Conservation (phyloP, 1,140 invertebrate genomes). For the Oscheius sp. region DNA sequence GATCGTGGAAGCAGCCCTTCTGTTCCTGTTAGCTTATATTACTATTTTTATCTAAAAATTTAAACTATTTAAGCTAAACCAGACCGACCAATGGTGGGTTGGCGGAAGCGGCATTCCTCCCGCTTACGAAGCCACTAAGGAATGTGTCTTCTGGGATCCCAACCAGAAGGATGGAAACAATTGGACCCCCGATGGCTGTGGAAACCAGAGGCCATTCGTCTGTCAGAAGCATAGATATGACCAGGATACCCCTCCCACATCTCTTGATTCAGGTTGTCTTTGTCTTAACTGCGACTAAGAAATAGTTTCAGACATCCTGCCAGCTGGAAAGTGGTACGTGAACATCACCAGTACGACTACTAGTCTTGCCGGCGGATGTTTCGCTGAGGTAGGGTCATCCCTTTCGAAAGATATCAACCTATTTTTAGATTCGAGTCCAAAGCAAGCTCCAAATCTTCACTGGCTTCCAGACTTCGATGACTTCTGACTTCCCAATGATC, state of each 20-base stretch:
- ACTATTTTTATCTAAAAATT: neutral
- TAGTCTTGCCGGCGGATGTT: neutral
- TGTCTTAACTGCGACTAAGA: neutral
- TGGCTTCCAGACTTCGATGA: slow-evolving; percentile 17
- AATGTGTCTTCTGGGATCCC: slow-evolving; percentile 25
- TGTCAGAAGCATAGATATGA: slow-evolving; percentile 43
- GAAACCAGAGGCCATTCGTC: slow-evolving; percentile 2
- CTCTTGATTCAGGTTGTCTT: slow-evolving; percentile 5
- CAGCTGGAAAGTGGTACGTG: slow-evolving; percentile 36
- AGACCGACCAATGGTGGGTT: slow-evolving; percentile 20
- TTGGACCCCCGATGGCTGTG: slow-evolving; percentile 26
- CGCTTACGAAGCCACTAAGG: neutral
- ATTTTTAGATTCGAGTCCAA: slow-evolving; percentile 27
- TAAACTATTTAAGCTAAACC: slow-evolving; percentile 16
- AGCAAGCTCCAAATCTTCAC: slow-evolving; percentile 27
- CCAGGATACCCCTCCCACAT: neutral
- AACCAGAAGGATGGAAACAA: neutral
- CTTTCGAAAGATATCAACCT: neutral
- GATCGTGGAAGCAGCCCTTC: slow-evolving; percentile 25
- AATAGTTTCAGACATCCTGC: slow-evolving; percentile 35
- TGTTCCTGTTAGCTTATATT: neutral
- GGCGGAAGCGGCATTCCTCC: neutral
- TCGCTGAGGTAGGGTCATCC: neutral
- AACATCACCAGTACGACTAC: slow-evolving; percentile 9
- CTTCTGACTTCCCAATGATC: slow-evolving; percentile 19